Conservation (phyloP, 1,140 invertebrate genomes). For the Drosophila bocki region DNA sequence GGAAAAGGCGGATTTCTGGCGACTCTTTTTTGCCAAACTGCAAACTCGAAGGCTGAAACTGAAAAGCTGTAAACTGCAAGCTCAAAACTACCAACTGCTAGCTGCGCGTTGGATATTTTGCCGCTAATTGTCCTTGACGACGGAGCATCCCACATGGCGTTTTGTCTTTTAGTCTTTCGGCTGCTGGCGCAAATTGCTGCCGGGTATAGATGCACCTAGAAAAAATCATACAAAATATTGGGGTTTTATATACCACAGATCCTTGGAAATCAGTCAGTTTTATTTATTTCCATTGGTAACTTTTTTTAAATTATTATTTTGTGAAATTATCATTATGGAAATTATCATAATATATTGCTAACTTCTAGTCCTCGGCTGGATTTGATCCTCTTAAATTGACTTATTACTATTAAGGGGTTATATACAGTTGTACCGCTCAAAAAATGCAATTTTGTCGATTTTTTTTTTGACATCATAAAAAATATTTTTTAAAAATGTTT, state of each 20-base stretch:
- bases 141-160: constrained; percentile 73
- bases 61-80: constrained; percentile 15
- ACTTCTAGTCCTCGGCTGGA: not conserved
- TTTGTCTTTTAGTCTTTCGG: constrained; percentile 48
- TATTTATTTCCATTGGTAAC: not conserved
- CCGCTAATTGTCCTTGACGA: constrained; percentile 80
- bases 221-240: constrained; percentile 3
- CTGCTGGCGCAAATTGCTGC: constrained; percentile 71
- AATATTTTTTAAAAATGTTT: too few relatives aligned
- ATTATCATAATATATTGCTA: not conserved
- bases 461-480: too few relatives aligned
- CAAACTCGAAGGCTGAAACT: constrained; percentile 7
- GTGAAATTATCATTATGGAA: not conserved
- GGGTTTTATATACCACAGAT: not conserved
- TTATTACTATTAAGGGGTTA: not conserved
- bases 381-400: not conserved
- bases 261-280: not conserved
- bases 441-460: too few relatives aligned
- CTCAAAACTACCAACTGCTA: constrained; percentile 24
- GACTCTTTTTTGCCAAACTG: constrained; percentile 20
- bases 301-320: not conserved
- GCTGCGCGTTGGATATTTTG: constrained; percentile 61
- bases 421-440: too few relatives aligned
- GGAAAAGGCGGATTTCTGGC: constrained; percentile 39
- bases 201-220: constrained; percentile 54